Conservation (phyloP, 2,113 vertebrate genomes). For the Electrona antarctica region DNA sequence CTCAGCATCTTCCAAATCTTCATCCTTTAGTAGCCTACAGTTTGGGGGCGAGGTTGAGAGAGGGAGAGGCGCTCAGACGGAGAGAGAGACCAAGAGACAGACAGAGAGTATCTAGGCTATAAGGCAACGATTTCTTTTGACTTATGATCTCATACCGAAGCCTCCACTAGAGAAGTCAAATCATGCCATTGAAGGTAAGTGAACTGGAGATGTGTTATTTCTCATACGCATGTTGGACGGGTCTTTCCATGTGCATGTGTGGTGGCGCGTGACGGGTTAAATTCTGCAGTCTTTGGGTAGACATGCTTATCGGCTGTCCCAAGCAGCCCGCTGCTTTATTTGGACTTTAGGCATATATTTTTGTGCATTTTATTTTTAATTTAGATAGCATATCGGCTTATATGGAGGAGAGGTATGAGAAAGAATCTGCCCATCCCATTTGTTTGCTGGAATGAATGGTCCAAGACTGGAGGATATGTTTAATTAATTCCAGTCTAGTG, state of each 20-base stretch:
- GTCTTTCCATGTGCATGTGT: neutral
- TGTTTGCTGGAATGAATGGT: neutral
- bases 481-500: neutral
- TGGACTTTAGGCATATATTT: neutral
- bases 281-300: constrained; percentile 80
- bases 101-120: neutral
- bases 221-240: constrained; percentile 7
- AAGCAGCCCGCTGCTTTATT: constrained; percentile 35
- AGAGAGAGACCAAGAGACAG: constrained; percentile 30
- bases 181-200: constrained; percentile 37
- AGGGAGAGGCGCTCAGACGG: constrained; percentile 53
- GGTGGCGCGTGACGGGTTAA: constrained; percentile 76
- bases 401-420: constrained; percentile 22
- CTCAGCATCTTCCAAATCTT: constrained; percentile 73
- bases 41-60: constrained; percentile 62
- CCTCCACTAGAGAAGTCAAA: constrained; percentile 10
- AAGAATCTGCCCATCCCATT: constrained; percentile 4
- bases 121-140: constrained; percentile 4
- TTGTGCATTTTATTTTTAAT: constrained; percentile 13
- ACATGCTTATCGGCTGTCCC: constrained; percentile 50
- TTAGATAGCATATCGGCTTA: constrained; percentile 20
- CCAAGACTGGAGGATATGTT: neutral
- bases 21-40: constrained; percentile 63
- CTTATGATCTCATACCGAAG: constrained; percentile 28
- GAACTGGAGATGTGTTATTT: neutral